Evolutionary conservation across 2,888 invertebrate species (phyloP), one percentile per base, ranked within the genome.

Genomic region (Charanyca ferruginea): DNA sequence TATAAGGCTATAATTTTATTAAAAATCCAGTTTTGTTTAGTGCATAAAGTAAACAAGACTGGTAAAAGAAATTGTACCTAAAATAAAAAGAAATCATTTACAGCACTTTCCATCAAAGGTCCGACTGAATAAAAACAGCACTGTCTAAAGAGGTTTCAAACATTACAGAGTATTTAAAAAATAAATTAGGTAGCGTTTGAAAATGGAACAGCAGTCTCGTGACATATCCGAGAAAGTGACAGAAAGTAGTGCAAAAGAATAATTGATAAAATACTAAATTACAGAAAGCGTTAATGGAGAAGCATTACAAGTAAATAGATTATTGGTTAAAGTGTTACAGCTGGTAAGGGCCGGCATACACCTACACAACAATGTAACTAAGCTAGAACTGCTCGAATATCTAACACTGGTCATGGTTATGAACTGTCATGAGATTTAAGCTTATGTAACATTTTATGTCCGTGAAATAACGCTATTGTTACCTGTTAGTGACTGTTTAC

Each of bases 161-260:
- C 63, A 64, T 59, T 23, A 49, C 3, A 41, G 53, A 68, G 16
- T 55, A 57, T 28, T 62, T 45, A 13, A 54, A 64, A 61, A 64
- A 72, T n/a, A n/a, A n/a, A n/a, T n/a, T n/a, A 62, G 71, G n/a
- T 61, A 52, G 61, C 48, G 57, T 73, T 79, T 54, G 38, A 81
- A 79, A 57, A 42, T 70, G 53, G 82, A 86, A 81, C 75, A 72
- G 59, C 61, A 62, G 62, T 69, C 71, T 63, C 61, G 64, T 87
- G 86, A 85, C 87, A 83, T 79, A 73, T 4, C 83, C 81, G 72
- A 59, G 77, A 83, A 45, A 57, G 44, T 84, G 85, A 80, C 82
- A 84, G 70, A 75, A 73, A 73, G 53, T 42, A 32, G 57, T 72
- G 44, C 49, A 66, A 76, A 63, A 62, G 54, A 65, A 57, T 59